Conservation (phyloP, 2,113 vertebrate species). For the Chloropsis hardwickii region DNA sequence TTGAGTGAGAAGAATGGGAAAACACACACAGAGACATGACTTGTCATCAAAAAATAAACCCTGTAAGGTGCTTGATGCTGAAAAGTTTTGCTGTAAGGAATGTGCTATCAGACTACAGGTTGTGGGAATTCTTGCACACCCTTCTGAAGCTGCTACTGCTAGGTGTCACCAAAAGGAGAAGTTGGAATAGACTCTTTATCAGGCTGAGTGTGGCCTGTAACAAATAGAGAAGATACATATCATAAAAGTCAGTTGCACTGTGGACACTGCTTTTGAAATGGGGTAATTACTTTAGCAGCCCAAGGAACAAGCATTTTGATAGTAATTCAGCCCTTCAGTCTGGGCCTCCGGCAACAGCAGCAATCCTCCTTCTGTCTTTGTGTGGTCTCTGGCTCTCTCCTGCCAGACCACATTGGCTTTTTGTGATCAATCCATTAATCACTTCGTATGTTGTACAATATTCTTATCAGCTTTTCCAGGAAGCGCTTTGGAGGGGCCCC, state of each 20-base stretch:
- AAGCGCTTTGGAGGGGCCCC: neutral
- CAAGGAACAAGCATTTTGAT: neutral
- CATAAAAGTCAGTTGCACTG: neutral
- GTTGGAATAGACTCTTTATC: neutral
- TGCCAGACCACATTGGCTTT: neutral
- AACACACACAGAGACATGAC: neutral
- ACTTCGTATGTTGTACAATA: neutral
- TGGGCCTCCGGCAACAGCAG: neutral
- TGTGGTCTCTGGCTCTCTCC: neutral
- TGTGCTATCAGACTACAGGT: neutral
- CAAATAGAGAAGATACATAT: neutral
- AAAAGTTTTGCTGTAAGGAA: neutral
- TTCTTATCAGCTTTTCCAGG: neutral
- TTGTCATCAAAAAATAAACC: fast-evolving
- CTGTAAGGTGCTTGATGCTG: neutral
- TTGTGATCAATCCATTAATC: neutral
- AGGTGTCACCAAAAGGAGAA: neutral
- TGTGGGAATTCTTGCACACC: neutral
- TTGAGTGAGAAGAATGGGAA: neutral
- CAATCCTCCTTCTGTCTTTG: neutral
- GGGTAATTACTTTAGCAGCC: neutral
- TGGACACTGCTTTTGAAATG: neutral
- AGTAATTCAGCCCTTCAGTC: neutral
- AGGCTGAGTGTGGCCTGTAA: neutral
- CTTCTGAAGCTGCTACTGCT: neutral